Evolutionary conservation across 2,113 vertebrate genomes (phyloP), one percentile per base, ranked within the genome.

Genomic region (Paramisgurnus dabryanus): DNA sequence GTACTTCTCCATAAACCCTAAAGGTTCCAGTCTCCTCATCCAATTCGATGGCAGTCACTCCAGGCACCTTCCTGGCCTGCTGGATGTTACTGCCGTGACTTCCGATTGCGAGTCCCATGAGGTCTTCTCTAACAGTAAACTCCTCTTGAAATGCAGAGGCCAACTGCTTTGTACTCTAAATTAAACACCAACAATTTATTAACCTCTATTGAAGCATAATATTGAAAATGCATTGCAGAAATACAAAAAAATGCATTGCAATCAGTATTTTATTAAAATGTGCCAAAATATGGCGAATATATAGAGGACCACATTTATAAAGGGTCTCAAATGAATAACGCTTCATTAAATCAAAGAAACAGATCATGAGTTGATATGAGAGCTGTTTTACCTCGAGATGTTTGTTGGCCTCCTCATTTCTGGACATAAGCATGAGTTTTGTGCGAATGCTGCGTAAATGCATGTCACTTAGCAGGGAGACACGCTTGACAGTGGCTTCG

Each of bases 21-120:
- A 97, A 97, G 10, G 94, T 97, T 58, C 95, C 94, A 0, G 93
- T 95, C 83, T 95, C 94, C 81, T 97, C 96, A 4, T 96, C 95
- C 83, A 97, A 83, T 73, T 97, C 95, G 0, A 97, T 96, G 81
- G 96, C 95, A 0, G 95, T 94, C 88, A 97, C 95, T 0, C 95
- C 95, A 1, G 91, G 85, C 45, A 96, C 94, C 82, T 95, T 96
- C 4, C 96, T 91, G 72, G 96, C 95, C 84, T 97, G 95, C 86
- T 97, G 96, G 85, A 97, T 97, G 90, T 97, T 97, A 89, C 86
- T 95, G 70, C 96, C 96, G 0, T 97, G 96, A 78, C 94, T 96
- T 58, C 96, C 96, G 3, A 97, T 97, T 65, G 96, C 95, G 73
- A 97, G 88, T 15, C 96, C 96, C 93, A 97, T 95, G 68, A 97